Base-by-base conservation (phyloP, 2,797 vertebrate species). In the Gymnopithys bicolor region DNA sequence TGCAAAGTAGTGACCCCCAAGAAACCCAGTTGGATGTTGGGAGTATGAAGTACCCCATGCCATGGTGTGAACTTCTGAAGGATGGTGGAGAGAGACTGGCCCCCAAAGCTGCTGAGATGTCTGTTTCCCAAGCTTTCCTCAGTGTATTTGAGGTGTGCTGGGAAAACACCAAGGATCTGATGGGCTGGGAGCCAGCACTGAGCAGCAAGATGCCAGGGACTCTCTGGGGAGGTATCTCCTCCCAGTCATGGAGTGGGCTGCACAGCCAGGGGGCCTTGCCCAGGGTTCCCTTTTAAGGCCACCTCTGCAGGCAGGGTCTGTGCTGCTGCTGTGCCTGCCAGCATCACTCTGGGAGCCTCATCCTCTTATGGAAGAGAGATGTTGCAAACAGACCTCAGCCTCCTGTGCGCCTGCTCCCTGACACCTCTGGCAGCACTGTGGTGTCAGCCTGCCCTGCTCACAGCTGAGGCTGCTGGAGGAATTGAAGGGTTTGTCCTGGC, bases 391-490 rank as follows among this genome's bases (percentile, higher is more conserved):
- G 60, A 28, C 15, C 1, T 2, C 48, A 59, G 19, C 52, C 59
- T 0, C 0, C 64, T 1, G 0, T 4, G 37, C 0, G 11, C 32
- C 39, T 41, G 33, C 52, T 58, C 28, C 53, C 46, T 7, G 4
- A 37, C 8, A 3, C 6, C 78, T 21, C 45, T 4, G 19, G 53
- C 79, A 82, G 62, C 53, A 24, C 39, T 45, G 3, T 0, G 0
- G 22, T 33, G 63, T 41, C 22, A 6, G 66, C 5, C 3, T 48
- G 74, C 53, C 15, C 52, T 71, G 73, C 64, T 78, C 14, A 1
- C 1, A 3, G 35, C 66, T 71, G 84, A 30, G 70, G n/a, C 67
- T 90, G 68, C 67, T 63, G 52, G 28, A 62, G 73, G 17, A 66
- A 2, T 4, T 39, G 41, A 14, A 33, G 43, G n/a, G 10, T 13